Conservation (phyloP, 1,140 invertebrate genomes). For the Zophobas morio region DNA sequence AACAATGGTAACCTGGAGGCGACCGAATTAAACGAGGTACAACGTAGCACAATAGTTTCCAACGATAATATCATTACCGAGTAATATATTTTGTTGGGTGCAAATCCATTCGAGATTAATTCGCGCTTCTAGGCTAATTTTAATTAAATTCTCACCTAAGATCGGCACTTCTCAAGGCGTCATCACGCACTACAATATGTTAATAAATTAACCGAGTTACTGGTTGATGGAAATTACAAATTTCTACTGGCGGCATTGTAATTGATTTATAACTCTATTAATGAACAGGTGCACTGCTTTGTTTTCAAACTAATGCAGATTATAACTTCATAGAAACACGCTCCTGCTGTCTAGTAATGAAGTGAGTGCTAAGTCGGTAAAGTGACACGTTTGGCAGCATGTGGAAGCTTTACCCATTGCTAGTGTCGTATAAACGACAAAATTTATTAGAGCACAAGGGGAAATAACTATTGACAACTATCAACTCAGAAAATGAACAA, state of each 20-base stretch:
- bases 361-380: too few relatives aligned
- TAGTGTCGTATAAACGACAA: too few relatives aligned
- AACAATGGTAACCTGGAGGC: slow-evolving; percentile 79
- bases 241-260: slow-evolving; percentile 2
- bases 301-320: too few relatives aligned
- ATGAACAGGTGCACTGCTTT: too few relatives aligned
- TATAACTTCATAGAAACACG: too few relatives aligned
- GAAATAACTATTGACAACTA: too few relatives aligned
- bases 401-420: too few relatives aligned
- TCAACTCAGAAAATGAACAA: too few relatives aligned
- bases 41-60: slow-evolving; percentile 39
- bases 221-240: slow-evolving; percentile 3
- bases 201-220: slow-evolving; percentile 6
- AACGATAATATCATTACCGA: slow-evolving; percentile 24
- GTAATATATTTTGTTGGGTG: slow-evolving; percentile 23
- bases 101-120: slow-evolving; percentile 31
- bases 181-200: background rate
- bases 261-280: background rate
- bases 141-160: slow-evolving; percentile 25
- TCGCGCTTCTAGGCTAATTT: slow-evolving; percentile 15
- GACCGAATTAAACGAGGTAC: slow-evolving; percentile 77
- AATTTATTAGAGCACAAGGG: too few relatives aligned
- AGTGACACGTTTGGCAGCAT: too few relatives aligned
- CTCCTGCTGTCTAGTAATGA: too few relatives aligned
- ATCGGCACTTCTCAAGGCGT: slow-evolving; percentile 8